Base-by-base conservation (phyloP, 2,888 invertebrate genomes). In the Drosophila mulleri region DNA sequence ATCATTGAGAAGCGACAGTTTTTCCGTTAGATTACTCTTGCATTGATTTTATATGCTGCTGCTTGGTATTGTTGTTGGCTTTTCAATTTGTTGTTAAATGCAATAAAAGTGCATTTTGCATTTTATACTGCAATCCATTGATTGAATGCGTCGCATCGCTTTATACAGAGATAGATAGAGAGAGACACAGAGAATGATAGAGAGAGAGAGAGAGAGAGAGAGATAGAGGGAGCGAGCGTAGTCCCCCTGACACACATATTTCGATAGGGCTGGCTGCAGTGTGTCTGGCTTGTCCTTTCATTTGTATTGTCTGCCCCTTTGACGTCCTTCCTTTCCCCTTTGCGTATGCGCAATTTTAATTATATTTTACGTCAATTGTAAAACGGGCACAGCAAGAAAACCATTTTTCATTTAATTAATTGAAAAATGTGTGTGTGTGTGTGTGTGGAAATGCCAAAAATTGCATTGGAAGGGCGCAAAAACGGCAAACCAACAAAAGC, bases 311-410 rank as follows among this genome's bases (percentile, higher is more conserved):
- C 32, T 41, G 26, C 54, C 41, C 52, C 29, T 18, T 6, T 47
- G 20, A n/a, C 29, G 18, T 16, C 7, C 12, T 12, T 3, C 41
- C 41, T 6, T 3, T 18, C 32, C 50, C 59, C 58, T 42, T 85
- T 69, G 72, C 86, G 70, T 75, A 82, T 72, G 70, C 79, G 63
- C 88, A 85, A 84, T 89, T 84, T 89, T 84, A 84, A 84, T 84
- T 84, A 89, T 84, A 89, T 84, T 84, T 89, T 70, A 89, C 88
- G 88, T 88, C 90, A 88, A 84, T 88, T 89, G 90, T 84, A 76
- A 84, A 89, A 82, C 62, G 63, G 67, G 41, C 59, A 50, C 68
- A 67, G 65, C 70, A 74, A 70, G 67, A 70, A 88, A 82, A 72
- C 68, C 83, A 79, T 85, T 90, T 84, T 88, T 75, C 78, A 81